phyloP scores from a whole-genome alignment of 2,113 vertebrate species.

The Saguinus imperator region DNA sequence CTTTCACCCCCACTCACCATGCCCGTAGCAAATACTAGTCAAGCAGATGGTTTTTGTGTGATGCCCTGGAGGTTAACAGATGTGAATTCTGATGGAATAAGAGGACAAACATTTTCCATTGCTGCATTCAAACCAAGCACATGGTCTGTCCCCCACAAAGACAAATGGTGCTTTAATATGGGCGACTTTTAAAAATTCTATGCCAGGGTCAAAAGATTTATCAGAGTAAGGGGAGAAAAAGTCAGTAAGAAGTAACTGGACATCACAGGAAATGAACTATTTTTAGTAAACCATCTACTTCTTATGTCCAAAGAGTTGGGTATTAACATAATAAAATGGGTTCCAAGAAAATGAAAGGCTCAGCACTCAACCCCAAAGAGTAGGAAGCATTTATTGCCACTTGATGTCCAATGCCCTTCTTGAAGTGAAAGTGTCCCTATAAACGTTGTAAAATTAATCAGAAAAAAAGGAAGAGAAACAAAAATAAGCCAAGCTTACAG shows the following conservation, averaged over 20 bases:
- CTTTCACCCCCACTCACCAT: background rate
- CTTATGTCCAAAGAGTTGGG: background rate
- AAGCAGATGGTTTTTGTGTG: slow-evolving; percentile 69
- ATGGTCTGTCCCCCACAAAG: background rate
- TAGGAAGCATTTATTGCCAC: background rate
- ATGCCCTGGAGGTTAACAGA: slow-evolving; percentile 70
- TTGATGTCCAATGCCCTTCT: background rate
- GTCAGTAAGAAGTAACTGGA: background rate
- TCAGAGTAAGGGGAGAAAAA: background rate
- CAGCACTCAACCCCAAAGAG: background rate
- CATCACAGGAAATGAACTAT: background rate
- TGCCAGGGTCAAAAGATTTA: slow-evolving; percentile 5
- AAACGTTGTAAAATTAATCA: too few relatives aligned
- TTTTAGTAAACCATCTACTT: background rate
- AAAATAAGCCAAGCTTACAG: too few relatives aligned
- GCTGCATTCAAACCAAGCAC: background rate
- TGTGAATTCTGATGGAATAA: slow-evolving; percentile 61
- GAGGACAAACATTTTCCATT: background rate
- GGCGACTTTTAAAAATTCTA: slow-evolving; percentile 9
- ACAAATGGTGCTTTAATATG: background rate
- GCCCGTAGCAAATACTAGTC: background rate
- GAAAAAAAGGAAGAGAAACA: too few relatives aligned
- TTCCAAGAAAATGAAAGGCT: background rate
- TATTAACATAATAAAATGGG: background rate
- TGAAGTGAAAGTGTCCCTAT: background rate